Evolutionary conservation across 1,140 invertebrate genomes (phyloP).

Genomic region (Pollicipes pollicipes): DNA sequence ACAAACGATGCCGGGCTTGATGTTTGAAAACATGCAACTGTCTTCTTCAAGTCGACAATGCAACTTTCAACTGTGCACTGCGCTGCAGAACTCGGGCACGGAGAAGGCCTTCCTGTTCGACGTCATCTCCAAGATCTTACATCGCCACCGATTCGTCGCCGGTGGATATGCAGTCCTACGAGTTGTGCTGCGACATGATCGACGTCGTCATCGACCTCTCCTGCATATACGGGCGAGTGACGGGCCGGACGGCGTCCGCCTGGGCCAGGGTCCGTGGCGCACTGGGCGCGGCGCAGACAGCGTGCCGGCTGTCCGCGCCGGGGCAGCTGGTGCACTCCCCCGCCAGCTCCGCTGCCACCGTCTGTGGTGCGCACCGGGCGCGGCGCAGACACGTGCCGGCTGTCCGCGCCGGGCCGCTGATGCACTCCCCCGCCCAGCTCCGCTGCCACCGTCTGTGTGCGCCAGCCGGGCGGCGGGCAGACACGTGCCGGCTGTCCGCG

Average conservation of each 20-base stretch:
- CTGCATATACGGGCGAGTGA: conserved; percentile 86
- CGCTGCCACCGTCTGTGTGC: too few relatives aligned
- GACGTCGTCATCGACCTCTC: conserved; percentile 98
- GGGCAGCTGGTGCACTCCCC: neutral
- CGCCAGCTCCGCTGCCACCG: neutral
- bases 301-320: too few relatives aligned
- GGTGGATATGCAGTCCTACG: conserved; percentile 99
- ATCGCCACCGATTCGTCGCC: conserved; percentile 97
- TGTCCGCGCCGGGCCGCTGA: too few relatives aligned
- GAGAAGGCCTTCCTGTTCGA: conserved; percentile 52
- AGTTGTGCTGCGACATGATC: conserved; percentile 99
- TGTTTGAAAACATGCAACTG: too few relatives aligned
- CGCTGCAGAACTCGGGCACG: conserved; percentile 40
- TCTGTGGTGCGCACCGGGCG: neutral
- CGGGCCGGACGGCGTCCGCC: neutral
- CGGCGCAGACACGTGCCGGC: neutral
- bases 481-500: too few relatives aligned
- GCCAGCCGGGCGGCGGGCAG: too few relatives aligned
- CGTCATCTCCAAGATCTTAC: conserved; percentile 78
- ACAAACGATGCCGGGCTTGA: too few relatives aligned
- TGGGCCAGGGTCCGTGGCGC: neutral
- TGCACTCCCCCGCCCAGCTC: too few relatives aligned
- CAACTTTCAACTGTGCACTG: conserved; percentile 11
- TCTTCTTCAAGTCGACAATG: too few relatives aligned
- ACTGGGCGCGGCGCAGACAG: too few relatives aligned